Base-by-base conservation (phyloP, 2,113 vertebrate species). In the Callionymus lyra region DNA sequence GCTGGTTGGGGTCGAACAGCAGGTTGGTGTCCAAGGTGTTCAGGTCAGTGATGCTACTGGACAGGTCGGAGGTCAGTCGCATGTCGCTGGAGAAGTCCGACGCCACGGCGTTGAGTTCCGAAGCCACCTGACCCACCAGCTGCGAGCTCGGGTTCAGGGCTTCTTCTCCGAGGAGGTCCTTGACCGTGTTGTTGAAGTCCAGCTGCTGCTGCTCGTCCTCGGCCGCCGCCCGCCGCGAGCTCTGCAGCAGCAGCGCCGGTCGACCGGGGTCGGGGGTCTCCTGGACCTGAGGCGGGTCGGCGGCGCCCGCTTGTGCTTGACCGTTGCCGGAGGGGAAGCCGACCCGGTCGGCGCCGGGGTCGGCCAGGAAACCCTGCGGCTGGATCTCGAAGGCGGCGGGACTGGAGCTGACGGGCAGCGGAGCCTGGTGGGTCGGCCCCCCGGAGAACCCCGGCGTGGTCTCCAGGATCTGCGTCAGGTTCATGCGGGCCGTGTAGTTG, bases 21-120 rank as follows among this genome's bases (percentile, higher is more conserved):
- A 99, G 87, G 76, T 93, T 96, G 66, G 92, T 82, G 81, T 99
- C 95, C 82, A 98, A 89, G 43, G 94, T 87, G 81, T 94, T 98
- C 79, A 99, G 86, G 88, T 99, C 94, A 34, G 89, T 95, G 84
- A 99, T 99, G 89, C 95, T 98, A 90, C 92, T 92, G 83, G 95
- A 94, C 81, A 99, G 90, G 68, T 99, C 95, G 44, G 95, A 92
- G 82, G 90, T 90, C 87, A 99, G 87, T 79, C 94, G 87, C 76
- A 98, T 91, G 68, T 98, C 94, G 2, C 73, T 94, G 67, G 95
- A 81, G 82, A 99, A 98, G 81, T 97, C 93, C 33, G 93, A 90
- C 1, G 88, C 87, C 72, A 86, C 86, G 0, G 84, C 91, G 41
- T 77, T 89, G 65, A 98, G 89, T 77, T 98, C 95, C 6, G 95